Evolutionary conservation across 2,797 vertebrate genomes (phyloP).

Genomic region (Neosilurus mollespiculum): DNA sequence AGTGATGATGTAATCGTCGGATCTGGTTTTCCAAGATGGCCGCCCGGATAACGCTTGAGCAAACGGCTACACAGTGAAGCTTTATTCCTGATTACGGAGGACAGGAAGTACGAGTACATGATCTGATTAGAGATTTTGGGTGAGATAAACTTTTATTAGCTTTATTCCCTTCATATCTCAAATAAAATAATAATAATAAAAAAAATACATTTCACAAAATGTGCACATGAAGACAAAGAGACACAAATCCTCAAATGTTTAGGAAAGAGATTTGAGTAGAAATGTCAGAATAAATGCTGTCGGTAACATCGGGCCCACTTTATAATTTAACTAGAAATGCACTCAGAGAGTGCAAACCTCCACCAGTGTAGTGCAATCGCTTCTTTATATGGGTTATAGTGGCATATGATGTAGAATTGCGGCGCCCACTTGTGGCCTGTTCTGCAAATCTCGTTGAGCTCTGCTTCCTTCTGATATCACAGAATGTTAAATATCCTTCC

Average conservation of each 20-base stretch:
- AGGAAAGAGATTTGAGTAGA: not conserved
- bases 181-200: not conserved
- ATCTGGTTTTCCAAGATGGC: conserved; percentile 9
- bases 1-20: no score
- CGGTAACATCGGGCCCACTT: not conserved
- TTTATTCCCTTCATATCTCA: not conserved
- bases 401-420: no score
- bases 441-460: no score
- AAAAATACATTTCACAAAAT: not conserved
- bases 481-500: no score
- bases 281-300: not conserved
- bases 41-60: not conserved
- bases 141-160: not conserved
- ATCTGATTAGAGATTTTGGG: not conserved
- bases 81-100: not conserved
- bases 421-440: no score
- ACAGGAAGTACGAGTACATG: not conserved
- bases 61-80: not conserved
- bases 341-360: no score
- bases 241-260: not conserved
- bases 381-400: no score
- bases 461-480: no score
- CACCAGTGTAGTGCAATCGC: no score
- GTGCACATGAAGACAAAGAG: not conserved
- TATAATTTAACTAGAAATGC: not conserved